Conservation (phyloP, 2,888 invertebrate species). For the Dicyrtoma fusca region DNA sequence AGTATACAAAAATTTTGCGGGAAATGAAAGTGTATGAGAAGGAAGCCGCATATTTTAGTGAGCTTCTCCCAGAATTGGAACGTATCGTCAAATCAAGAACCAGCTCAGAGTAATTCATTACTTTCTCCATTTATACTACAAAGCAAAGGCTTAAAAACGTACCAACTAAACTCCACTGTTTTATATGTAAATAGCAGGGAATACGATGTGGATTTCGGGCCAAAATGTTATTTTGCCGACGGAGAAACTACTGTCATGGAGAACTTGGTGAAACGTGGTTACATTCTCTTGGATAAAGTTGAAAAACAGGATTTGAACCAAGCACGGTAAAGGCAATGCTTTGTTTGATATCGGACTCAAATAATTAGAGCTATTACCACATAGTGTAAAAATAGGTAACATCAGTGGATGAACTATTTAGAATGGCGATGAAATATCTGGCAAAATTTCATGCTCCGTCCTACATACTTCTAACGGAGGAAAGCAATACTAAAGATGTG, state of each 20-base stretch:
- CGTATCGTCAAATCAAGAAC: not conserved
- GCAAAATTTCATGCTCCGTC: constrained; percentile 31
- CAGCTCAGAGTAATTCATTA: not conserved
- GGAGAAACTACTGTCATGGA: constrained; percentile 22
- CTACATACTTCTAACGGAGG: constrained; percentile 1
- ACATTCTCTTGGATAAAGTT: constrained; percentile 10
- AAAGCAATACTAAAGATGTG: not conserved
- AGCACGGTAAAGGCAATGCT: constrained; percentile 29
- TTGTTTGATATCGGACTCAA: not conserved
- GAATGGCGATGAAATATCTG: constrained; percentile 8
- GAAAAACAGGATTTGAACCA: constrained; percentile 21
- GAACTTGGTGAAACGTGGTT: constrained; percentile 22
- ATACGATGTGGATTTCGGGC: constrained; percentile 15
- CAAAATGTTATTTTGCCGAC: constrained; percentile 26
- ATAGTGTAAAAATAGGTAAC: too few species aligned
- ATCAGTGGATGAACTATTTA: not conserved
- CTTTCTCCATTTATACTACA: not conserved
- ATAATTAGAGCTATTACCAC: not conserved
- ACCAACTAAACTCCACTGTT: not conserved
- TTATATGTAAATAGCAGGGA: not conserved
- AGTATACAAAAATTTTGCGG: not conserved
- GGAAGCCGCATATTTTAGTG: constrained; percentile 16
- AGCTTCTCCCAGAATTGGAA: constrained; percentile 4
- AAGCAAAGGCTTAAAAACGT: not conserved
- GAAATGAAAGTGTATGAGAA: constrained; percentile 14